Base-by-base conservation (phyloP, 2,888 invertebrate genomes). In the Resseliella maxima region DNA sequence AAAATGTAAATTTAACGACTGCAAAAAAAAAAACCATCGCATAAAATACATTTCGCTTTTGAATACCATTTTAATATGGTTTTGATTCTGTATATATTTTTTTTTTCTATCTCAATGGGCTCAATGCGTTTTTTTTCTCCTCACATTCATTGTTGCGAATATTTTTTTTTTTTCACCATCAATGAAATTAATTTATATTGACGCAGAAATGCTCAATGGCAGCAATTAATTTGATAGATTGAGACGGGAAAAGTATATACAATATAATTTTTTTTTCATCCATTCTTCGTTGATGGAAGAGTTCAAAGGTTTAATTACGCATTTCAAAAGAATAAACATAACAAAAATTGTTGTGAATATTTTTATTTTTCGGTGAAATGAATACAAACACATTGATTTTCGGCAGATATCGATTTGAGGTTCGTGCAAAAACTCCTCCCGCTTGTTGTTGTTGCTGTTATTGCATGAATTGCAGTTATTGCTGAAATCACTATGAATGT, bases 1-100 rank as follows among this genome's bases (percentile, higher is more conserved):
- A 83, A 83, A 83, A 83, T 83, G 83, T 38, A 83, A 83, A 83
- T 83, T 83, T 83, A 38, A 72, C 72, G 72, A 38, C 38, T 83
- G 38, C 83, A 83, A 83, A 36, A 83, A 35, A 72, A 72, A 83
- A 83, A 81, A 81, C 83, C 83, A 83, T 24, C 83, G 83, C 83
- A 83, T 38, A 83, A 38, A 83, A 38, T 83, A 83, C 72, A 72
- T 72, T 72, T 72, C 72, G 72, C 72, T 15, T 72, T 72, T 72
- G 72, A 72, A 72, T 72, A 31, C 72, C 31, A 72, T 72, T 72
- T 72, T 72, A 72, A 72, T 72, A 72, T 72, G 72, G 31, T 31
- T 72, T 72, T 72, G 72, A 72, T 72, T 72, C 72, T n/a, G n/a
- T n/a, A n/a, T n/a, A n/a, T n/a, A 72, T 31, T 72, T 72, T 59